Evolutionary conservation across 2,113 vertebrate species (phyloP).

Genomic region (Semicossyphus pulcher): DNA sequence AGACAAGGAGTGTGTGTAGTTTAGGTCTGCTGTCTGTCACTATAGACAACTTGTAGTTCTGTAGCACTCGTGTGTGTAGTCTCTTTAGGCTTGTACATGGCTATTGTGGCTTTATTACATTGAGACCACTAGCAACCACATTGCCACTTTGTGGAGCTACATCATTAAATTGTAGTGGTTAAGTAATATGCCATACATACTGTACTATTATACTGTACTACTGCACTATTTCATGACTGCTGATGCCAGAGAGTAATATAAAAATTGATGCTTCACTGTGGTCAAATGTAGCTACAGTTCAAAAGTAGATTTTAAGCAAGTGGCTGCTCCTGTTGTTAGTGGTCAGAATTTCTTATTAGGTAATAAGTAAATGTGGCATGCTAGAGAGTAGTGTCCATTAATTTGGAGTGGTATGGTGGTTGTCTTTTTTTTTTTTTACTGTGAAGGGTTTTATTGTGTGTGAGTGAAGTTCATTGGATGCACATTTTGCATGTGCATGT

Average conservation of each 20-base stretch:
- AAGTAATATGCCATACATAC: too few relatives aligned
- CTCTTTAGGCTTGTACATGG: not conserved
- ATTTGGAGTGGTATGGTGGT: not conserved
- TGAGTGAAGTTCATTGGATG: conserved; percentile 7
- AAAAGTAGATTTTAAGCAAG: not conserved
- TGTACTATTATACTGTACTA: too few relatives aligned
- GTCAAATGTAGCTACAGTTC: not conserved
- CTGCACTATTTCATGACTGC: not conserved
- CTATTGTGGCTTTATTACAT: conserved; percentile 1
- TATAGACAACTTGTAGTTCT: conserved; percentile 21
- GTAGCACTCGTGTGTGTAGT: conserved; percentile 12
- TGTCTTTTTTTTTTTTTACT: not conserved
- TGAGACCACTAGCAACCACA: conserved; percentile 55
- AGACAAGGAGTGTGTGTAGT: not conserved
- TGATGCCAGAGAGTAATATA: too few relatives aligned
- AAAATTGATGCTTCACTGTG: too few relatives aligned
- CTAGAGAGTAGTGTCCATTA: not conserved
- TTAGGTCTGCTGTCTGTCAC: conserved; percentile 15
- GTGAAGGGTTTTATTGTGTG: not conserved
- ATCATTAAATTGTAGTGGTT: not conserved
- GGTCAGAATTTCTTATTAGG: conserved; percentile 25
- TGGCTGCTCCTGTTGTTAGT: conserved; percentile 48
- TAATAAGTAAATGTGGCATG: conserved; percentile 21
- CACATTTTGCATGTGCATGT: conserved; percentile 18
- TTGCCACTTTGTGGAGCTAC: not conserved